These are phyloP conservation scores for Nesoenas mayeri DNA, from an alignment of 2,113 vertebrate species.

Conservation along the genomic window DNA sequence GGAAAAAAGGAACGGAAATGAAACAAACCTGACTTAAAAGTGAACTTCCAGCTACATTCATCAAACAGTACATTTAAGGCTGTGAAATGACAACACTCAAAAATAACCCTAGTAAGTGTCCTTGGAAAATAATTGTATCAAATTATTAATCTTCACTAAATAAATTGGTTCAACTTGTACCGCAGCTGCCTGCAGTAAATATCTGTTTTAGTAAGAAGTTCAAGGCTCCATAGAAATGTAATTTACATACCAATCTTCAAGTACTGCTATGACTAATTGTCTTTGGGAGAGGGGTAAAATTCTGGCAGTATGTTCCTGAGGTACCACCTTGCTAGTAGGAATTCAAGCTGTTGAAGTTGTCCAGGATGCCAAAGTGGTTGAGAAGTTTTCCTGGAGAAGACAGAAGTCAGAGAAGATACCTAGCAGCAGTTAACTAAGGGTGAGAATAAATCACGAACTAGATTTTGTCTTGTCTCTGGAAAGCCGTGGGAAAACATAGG, in stretches of 20 bases:
- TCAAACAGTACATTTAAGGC: neutral
- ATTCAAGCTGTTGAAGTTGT: neutral
- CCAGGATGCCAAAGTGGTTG: neutral
- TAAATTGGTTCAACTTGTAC: conserved; percentile 43
- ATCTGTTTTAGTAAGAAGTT: conserved; percentile 3
- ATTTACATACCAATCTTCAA: conserved; percentile 32
- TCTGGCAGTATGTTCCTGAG: neutral
- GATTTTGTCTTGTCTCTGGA: neutral
- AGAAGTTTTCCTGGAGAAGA: neutral
- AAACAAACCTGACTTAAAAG: conserved; percentile 13
- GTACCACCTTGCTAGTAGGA: neutral
- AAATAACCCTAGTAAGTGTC: neutral
- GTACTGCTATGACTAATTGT: neutral
- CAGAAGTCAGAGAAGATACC: neutral
- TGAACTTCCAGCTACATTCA: neutral
- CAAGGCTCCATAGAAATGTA: neutral
- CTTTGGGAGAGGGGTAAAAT: neutral
- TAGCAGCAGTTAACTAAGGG: neutral
- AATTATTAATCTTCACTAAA: conserved; percentile 48
- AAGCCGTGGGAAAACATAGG: neutral
- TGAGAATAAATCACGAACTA: neutral
- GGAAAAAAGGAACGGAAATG: conserved; percentile 9
- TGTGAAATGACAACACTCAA: neutral
- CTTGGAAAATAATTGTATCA: conserved; percentile 39
- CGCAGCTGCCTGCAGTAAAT: conserved; percentile 29